Percentiles rank a stretch among this genome's conserved stretches.
These are phyloP conservation scores for Dryobota labecula DNA, from an alignment of 2,888 invertebrate genomes.

Conservation along the genomic window DNA sequence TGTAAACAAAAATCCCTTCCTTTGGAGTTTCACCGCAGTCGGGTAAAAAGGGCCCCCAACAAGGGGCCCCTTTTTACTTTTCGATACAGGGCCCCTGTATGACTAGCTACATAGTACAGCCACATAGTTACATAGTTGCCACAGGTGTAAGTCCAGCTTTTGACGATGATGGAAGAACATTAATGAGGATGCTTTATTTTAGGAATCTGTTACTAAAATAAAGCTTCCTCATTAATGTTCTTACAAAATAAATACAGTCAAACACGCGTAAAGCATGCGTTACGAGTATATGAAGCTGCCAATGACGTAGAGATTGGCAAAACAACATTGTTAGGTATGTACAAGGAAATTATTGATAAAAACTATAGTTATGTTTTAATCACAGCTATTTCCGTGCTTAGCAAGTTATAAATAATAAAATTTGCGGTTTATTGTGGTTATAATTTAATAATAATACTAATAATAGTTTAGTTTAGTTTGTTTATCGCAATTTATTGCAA, in stretches of 20 bases:
- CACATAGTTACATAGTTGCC: no score
- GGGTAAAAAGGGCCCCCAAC: no score
- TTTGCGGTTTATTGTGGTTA: conserved; percentile 23
- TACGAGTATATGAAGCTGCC: background rate
- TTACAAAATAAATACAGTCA: conserved; percentile 5
- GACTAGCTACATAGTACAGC: no score
- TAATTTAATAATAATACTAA: no score
- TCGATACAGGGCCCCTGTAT: no score
- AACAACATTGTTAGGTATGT: conserved; percentile 18
- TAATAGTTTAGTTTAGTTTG: no score
- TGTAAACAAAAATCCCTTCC: no score
- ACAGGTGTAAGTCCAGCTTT: background rate
- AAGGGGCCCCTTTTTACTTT: no score
- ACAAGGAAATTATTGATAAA: conserved; percentile 21
- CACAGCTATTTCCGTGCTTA: conserved; percentile 9
- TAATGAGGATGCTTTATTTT: background rate
- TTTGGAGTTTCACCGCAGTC: no score
- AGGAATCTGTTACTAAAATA: no score
- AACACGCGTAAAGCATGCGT: conserved; percentile 8
- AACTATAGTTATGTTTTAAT: conserved; percentile 14
- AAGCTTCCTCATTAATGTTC: no score
- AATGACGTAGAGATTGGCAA: conserved; percentile 3
- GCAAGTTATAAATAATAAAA: conserved; percentile 13
- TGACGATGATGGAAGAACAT: background rate
- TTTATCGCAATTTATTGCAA: background rate